Conservation (phyloP, 1,140 invertebrate species). For the Lysiphlebus fabarum region DNA sequence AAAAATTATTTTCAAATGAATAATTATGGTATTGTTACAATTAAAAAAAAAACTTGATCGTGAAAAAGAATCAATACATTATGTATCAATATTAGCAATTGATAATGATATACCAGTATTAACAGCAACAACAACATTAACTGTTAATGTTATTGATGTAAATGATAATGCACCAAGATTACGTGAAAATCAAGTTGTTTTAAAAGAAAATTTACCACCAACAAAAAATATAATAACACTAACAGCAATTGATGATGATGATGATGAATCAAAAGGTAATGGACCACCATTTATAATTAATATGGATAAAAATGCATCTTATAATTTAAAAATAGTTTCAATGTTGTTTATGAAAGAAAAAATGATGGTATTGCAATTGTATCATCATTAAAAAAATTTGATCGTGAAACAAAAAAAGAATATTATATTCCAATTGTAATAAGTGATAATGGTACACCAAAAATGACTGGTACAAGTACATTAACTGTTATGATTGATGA, state of each 20-base stretch:
- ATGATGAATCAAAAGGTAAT: slow-evolving; percentile 89
- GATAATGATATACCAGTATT: slow-evolving; percentile 91
- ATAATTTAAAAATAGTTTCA: slow-evolving; percentile 88
- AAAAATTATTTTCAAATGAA: slow-evolving; percentile 86
- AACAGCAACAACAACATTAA: slow-evolving; percentile 92
- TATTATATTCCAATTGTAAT: slow-evolving; percentile 92
- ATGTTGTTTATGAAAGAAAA: slow-evolving; percentile 92
- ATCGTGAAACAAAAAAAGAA: slow-evolving; percentile 92
- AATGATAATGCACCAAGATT: slow-evolving; percentile 94
- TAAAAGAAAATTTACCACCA: slow-evolving; percentile 84
- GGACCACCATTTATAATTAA: slow-evolving; percentile 92
- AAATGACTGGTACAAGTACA: slow-evolving; percentile 92
- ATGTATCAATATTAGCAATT: slow-evolving; percentile 92
- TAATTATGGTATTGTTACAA: slow-evolving; percentile 88
- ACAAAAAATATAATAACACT: slow-evolving; percentile 86
- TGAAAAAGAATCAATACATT: slow-evolving; percentile 87
- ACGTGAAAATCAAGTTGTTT: slow-evolving; percentile 87
- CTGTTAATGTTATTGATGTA: slow-evolving; percentile 92
- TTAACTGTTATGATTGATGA: slow-evolving; percentile 91
- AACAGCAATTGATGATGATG: slow-evolving; percentile 88
- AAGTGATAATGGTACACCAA: slow-evolving; percentile 82
- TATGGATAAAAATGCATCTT: slow-evolving; percentile 87
- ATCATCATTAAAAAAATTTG: slow-evolving; percentile 84
- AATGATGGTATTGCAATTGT: slow-evolving; percentile 94
- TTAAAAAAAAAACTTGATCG: slow-evolving; percentile 85